Evolutionary conservation across 2,888 invertebrate species (phyloP).

Genomic region (Megamerina dolium): DNA sequence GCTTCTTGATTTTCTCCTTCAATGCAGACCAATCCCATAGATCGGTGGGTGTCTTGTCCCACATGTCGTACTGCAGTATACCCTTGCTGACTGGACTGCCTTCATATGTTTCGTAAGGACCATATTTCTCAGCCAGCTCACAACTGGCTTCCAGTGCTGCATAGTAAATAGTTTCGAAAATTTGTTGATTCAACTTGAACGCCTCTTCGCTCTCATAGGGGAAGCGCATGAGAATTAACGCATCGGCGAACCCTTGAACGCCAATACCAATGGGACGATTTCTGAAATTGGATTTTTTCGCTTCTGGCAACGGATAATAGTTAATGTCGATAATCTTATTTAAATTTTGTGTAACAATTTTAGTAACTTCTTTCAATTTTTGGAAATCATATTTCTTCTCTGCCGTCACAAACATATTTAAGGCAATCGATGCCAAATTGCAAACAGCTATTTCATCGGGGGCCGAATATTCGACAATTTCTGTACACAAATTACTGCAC

Average conservation of each 20-base stretch:
- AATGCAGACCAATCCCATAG: conserved; percentile 85
- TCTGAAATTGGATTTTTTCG: conserved; percentile 76
- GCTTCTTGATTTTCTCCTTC: conserved; percentile 75
- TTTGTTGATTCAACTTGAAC: conserved; percentile 79
- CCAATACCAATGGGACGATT: conserved; percentile 89
- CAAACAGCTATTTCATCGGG: conserved; percentile 95
- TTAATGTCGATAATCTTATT: conserved; percentile 97
- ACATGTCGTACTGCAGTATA: conserved; percentile 96
- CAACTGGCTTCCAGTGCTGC: conserved; percentile 95
- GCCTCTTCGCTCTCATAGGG: conserved; percentile 91
- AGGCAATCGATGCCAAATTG: conserved; percentile 93
- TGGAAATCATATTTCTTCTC: conserved; percentile 80
- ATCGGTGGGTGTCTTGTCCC: conserved; percentile 80
- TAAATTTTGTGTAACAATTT: conserved; percentile 82
- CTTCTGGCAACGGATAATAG: conserved; percentile 90
- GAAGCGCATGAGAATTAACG: conserved; percentile 86
- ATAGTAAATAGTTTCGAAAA: conserved; percentile 97
- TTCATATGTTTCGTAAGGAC: conserved; percentile 84
- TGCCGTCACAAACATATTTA: conserved; percentile 84
- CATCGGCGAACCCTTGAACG: conserved; percentile 95
- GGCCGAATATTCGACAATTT: conserved; percentile 92
- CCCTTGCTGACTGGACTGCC: conserved; percentile 94
- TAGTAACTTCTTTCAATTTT: conserved; percentile 79
- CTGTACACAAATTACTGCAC: conserved; percentile 96
- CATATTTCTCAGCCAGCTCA: conserved; percentile 78